These are phyloP conservation scores for Stegastes partitus DNA, from an alignment of 2,113 vertebrate species.

Conservation along the genomic window DNA sequence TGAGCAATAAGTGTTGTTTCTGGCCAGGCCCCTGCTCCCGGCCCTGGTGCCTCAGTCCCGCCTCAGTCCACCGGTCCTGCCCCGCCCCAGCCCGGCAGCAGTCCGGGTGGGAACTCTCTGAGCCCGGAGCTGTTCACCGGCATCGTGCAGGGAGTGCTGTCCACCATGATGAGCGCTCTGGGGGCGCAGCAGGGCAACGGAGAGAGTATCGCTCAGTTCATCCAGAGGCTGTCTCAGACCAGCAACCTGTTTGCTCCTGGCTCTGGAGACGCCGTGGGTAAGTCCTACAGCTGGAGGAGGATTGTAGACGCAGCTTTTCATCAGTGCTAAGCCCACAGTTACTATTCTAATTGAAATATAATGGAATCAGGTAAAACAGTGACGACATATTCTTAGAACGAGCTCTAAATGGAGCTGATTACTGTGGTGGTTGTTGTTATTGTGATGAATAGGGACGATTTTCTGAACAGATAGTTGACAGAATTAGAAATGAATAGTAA, in stretches of 20 bases:
- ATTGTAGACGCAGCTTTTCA: not conserved
- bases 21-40: constrained; percentile 49
- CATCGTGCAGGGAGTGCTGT: constrained; percentile 90
- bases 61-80: constrained; percentile 22
- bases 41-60: constrained; percentile 14
- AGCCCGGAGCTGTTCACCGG: constrained; percentile 89
- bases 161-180: constrained; percentile 89
- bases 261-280: constrained; percentile 86
- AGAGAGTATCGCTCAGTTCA: constrained; percentile 91
- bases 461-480: no score
- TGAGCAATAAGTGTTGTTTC: constrained; percentile 25
- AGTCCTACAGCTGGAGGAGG: constrained; percentile 19
- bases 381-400: no score
- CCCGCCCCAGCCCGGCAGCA: constrained; percentile 47
- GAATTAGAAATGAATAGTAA: no score
- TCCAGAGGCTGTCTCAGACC: constrained; percentile 90
- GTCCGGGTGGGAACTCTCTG: constrained; percentile 75
- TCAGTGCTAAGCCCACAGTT: not conserved
- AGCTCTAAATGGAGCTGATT: not conserved
- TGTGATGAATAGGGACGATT: not conserved
- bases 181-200: constrained; percentile 86
- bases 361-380: no score
- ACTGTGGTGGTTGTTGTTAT: not conserved
- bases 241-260: constrained; percentile 90
- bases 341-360: no score